A percentile compares a stretch with the other conserved stretches of the same genome.
These are phyloP conservation scores for Caradrina clavipalpis DNA, from an alignment of 2,888 invertebrate species.

Conservation along the genomic window DNA sequence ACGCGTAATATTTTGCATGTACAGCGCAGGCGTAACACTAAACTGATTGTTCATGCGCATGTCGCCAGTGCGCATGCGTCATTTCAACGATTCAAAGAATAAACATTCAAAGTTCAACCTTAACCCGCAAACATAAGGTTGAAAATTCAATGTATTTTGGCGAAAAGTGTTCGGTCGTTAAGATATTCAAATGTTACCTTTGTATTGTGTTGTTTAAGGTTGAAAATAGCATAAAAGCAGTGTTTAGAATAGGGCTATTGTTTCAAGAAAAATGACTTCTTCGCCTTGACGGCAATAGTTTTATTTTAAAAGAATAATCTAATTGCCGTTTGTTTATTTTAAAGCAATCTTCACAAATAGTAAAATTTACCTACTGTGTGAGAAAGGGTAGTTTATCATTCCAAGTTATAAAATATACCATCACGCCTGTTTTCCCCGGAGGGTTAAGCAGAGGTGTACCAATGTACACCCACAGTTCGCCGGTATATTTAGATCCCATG, in stretches of 20 bases:
- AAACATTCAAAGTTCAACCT: slow-evolving; percentile 6
- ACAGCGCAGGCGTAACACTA: slow-evolving; percentile 62
- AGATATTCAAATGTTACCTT: background rate
- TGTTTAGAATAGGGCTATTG: slow-evolving; percentile 59
- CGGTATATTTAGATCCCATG: too few relatives aligned
- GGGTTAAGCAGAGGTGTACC: too few relatives aligned
- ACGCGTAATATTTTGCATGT: slow-evolving; percentile 66
- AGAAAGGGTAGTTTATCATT: background rate
- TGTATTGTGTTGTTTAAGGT: background rate
- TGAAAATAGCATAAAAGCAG: slow-evolving; percentile 24
- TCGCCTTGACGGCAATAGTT: slow-evolving; percentile 35
- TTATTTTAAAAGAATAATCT: slow-evolving; percentile 3
- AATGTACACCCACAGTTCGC: too few relatives aligned
- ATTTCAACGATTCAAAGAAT: slow-evolving; percentile 32
- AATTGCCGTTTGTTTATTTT: slow-evolving; percentile 37
- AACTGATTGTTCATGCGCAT: slow-evolving; percentile 71
- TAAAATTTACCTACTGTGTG: background rate
- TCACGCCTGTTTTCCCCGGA: too few relatives aligned
- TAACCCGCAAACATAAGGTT: accelerated
- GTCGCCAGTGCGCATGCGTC: slow-evolving; percentile 65
- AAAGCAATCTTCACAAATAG: slow-evolving; percentile 21
- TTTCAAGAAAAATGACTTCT: slow-evolving; percentile 65
- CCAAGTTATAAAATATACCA: too few relatives aligned
- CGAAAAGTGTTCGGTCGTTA: background rate
- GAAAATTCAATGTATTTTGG: background rate